Conservation (phyloP, 2,113 vertebrate species). For the Atlantisia rogersi region DNA sequence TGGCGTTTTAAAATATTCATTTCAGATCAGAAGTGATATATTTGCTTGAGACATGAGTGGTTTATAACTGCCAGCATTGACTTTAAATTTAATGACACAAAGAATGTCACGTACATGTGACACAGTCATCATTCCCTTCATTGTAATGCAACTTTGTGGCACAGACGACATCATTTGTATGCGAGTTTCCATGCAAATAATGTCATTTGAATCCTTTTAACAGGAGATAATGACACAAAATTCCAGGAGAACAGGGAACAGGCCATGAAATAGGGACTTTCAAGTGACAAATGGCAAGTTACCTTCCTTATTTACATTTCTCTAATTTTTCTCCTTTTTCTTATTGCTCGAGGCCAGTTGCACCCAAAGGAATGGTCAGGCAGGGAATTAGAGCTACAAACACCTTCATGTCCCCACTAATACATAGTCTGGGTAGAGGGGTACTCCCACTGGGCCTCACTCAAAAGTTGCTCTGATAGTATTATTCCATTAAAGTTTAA, state of each 20-base stretch:
- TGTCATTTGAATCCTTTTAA: constrained; percentile 79
- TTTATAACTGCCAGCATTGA: constrained; percentile 71
- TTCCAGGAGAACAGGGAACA: constrained; percentile 68
- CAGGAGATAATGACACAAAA: constrained; percentile 76
- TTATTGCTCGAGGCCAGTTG: constrained; percentile 68
- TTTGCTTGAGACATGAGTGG: constrained; percentile 66
- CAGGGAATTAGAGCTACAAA: constrained; percentile 49
- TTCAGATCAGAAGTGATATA: constrained; percentile 67
- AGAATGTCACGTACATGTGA: constrained; percentile 73
- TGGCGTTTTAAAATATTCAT: constrained; percentile 69
- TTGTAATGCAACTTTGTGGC: constrained; percentile 74
- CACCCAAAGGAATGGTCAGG: constrained; percentile 74
- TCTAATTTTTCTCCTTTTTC: constrained; percentile 69
- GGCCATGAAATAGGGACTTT: constrained; percentile 72
- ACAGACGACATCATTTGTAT: constrained; percentile 66
- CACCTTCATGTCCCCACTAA: constrained; percentile 60
- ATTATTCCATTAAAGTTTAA: background rate
- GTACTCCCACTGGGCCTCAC: constrained; percentile 21
- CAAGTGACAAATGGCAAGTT: constrained; percentile 72
- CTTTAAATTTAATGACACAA: constrained; percentile 75
- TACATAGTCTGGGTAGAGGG: constrained; percentile 36
- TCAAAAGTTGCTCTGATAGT: constrained; percentile 44
- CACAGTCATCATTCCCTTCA: constrained; percentile 73
- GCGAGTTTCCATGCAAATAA: constrained; percentile 75
- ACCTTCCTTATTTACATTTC: constrained; percentile 71